Evolutionary conservation across 1,140 invertebrate genomes (phyloP), one percentile per base, ranked within the genome.

Genomic region (Platyscapa corneri): DNA sequence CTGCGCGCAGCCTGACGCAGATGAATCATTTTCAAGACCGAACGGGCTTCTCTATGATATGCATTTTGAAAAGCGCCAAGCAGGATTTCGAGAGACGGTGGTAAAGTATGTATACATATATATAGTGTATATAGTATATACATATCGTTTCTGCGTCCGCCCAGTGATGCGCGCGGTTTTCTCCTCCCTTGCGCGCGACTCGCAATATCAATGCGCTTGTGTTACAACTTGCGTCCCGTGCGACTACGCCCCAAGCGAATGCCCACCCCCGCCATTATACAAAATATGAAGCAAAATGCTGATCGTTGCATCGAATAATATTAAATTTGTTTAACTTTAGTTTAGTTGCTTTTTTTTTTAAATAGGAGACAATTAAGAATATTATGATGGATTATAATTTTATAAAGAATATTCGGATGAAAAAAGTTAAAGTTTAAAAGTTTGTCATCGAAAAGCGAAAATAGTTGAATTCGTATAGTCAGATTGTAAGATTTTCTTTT

Each of bases 101-200:
- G 49, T 18, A 53, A 20, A 53, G 18, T 20, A 16, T 53, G 34
- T 16, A 32, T 56, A 77, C 23, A 23, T 56, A 77, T 32, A 20
- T 16, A 20, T n/a, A 56, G 39, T 30, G 20, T 12, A 12, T 46
- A 12, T 46, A 12, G 5, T 46, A 46, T 12, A 12, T 46, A 46
- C 42, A 12, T 46, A 46, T n/a, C n/a, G n/a, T 56, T 37, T 34
- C n/a, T 46, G 56, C 60, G 78, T 49, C 79, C 79, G 79, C 79
- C 79, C 79, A 39, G 42, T 27, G 82, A 83, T 77, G 82, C 74
- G 82, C 82, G 82, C 82, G 74, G 78, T 46, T 46, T 72, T 78
- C 85, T 80, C 74, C 60, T 39, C 70, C 60, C 65, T 82, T 72
- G 56, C 82, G 83, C 34, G 14, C 53, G 0, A 27, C 6, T n/a